Percentiles rank a stretch among this genome's conserved stretches.
Conservation (phyloP, 2,888 invertebrate species). For the Elmis aenea region DNA sequence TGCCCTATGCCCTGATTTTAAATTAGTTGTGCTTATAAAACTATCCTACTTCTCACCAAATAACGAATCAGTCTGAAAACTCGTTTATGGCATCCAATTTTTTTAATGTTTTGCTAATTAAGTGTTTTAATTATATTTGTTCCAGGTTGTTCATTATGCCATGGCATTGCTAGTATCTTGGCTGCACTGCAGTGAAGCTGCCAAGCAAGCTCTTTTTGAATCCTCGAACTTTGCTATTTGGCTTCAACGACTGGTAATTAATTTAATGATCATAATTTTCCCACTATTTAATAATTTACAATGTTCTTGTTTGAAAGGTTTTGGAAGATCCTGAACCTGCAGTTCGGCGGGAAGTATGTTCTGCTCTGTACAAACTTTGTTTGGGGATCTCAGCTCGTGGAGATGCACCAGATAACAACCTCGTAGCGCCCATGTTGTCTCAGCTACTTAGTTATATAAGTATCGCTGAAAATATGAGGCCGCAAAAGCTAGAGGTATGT, state of each 20-base stretch:
- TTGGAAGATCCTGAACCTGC: conserved; percentile 90
- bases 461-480: conserved; percentile 81
- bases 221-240: conserved; percentile 72
- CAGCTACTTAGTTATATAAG: conserved; percentile 76
- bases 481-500: conserved; percentile 50
- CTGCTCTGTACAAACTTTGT: conserved; percentile 85
- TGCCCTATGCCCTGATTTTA: too few species aligned
- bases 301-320: conserved; percentile 41
- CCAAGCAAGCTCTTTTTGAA: conserved; percentile 70
- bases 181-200: conserved; percentile 81
- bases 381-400: conserved; percentile 56
- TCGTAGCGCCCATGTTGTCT: conserved; percentile 74
- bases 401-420: conserved; percentile 53
- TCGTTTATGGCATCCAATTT: too few species aligned
- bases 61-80: too few species aligned
- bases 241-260: conserved; percentile 65
- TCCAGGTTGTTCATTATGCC: conserved; percentile 79
- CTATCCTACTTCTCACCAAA: too few species aligned
- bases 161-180: conserved; percentile 90
- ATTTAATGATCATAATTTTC: too few species aligned
- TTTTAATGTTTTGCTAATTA: too few species aligned
- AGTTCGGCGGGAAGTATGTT: conserved; percentile 86
- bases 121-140: conserved; percentile 10
- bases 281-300: too few species aligned
- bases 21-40: too few species aligned